Evolutionary conservation across 2,113 vertebrate genomes (phyloP), one percentile per base, ranked within the genome.

Genomic region (Lampris megalopsis): DNA sequence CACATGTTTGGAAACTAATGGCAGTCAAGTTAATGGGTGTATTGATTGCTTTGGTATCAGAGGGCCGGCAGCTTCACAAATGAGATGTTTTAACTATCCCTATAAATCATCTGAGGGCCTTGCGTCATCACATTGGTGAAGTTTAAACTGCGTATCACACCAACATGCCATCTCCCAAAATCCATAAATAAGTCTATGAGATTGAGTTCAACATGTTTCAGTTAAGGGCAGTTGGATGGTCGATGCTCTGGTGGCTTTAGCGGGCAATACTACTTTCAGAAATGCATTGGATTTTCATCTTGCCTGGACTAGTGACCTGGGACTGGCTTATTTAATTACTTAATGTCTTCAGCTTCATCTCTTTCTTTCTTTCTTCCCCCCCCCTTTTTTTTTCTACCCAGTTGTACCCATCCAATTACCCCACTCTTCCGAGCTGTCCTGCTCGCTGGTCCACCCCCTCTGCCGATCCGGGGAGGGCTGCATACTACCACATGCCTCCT

Each of bases 41-140:
- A 89, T 89, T 85, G 82, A 91, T 91, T 82, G 74, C 65, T 71
- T 87, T 84, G 85, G 79, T 77, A 84, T 88, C 68, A 56, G 50
- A 13, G 38, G 75, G 83, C 77, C 77, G 68, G 77, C 74, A 74
- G 77, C 67, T 69, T 80, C 71, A 60, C 83, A 89, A 88, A 92
- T 87, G 11, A 84, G 85, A 87, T 73, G 74, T 82, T 87, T 84
- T 88, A 77, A 90, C 88, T 75, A 48, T 64, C 74, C 80, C 61
- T 64, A 86, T 91, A 84, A 81, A 84, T 89, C 80, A 90, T 73
- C 59, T 11, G 8, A 48, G 6, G 69, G 62, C 63, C 43, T 8
- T 56, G 50, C 73, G 42, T 10, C 9, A 75, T 77, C 71, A 68
- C 59, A 66, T 36, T 24, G 68, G 11, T 68, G 71, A 53, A 64